Base-by-base conservation (phyloP, 2,797 vertebrate species). In the Helicolenus hilgendorfi region DNA sequence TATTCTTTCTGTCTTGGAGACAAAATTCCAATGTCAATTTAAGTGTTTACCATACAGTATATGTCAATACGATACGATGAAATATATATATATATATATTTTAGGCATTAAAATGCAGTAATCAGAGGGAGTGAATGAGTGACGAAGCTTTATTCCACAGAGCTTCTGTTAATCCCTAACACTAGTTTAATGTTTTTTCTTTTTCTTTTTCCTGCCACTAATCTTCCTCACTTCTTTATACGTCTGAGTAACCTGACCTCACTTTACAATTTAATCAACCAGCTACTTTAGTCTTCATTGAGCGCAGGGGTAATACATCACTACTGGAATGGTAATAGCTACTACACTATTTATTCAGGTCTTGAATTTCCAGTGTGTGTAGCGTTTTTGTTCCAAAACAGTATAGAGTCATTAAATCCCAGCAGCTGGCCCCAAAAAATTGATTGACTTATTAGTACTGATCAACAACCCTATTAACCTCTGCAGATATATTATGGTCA, bases 261-360 rank as follows among this genome's bases (percentile, higher is more conserved):
- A 26, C 22, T 49, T 69, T 62, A 78, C 78, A 71, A 83, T 88
- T 89, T 81, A 79, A 86, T 88, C 77, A 83, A 65, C 83, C 56
- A 77, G 33, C 38, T 41, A 26, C 36, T 78, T 82, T 69, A 65
- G 59, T 68, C 22, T 58, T 77, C 29, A 64, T 65, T 36, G 62
- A 56, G 22, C 11, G 15, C 53, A 36, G 64, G 36, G 59, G 29
- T 82, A 84, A 89, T 87, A 71, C 73, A 71, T 89, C 71, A 64
- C 64, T 8, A 14, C 18, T 4, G 53, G 24, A 72, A 38, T 22
- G 26, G 26, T 22, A n/a, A 45, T 24, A 72, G 56, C 56, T 15
- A 60, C 33, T 55, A 11, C 24, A 56, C 79, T 75, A 11, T 90
- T 89, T 83, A 60, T 80, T 77, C 68, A 80, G 31, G 63, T 64